These are phyloP conservation scores for Dendroctonus valens DNA, from an alignment of 1,140 invertebrate genomes.

Conservation along the genomic window DNA sequence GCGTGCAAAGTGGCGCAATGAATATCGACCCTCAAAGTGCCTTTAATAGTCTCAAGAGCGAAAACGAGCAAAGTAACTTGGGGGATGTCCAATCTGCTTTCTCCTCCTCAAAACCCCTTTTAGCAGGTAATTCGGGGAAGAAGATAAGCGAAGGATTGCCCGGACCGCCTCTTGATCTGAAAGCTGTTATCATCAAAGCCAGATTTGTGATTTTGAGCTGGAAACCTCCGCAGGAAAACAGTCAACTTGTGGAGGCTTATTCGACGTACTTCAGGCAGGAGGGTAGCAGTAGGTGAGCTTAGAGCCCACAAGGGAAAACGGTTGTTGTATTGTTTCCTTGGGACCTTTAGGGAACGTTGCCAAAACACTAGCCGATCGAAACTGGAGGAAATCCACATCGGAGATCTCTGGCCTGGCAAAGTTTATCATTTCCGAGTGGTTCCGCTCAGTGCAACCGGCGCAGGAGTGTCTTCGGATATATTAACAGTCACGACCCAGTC, in stretches of 20 bases:
- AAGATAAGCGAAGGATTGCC: constrained; percentile 53
- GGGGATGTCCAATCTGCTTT: constrained; percentile 44
- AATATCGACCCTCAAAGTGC: constrained; percentile 41
- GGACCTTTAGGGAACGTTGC: constrained; percentile 69
- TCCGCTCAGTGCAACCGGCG: constrained; percentile 70
- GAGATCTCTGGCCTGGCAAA: constrained; percentile 77
- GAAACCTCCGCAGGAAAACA: constrained; percentile 68
- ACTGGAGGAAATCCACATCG: constrained; percentile 79
- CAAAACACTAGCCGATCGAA: constrained; percentile 67
- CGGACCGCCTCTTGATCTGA: constrained; percentile 69
- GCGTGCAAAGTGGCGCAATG: background rate
- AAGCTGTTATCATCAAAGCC: constrained; percentile 72
- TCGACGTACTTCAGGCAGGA: constrained; percentile 79
- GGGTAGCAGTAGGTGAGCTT: constrained; percentile 68
- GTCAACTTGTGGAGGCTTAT: constrained; percentile 72
- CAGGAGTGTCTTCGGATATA: constrained; percentile 61
- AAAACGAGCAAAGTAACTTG: constrained; percentile 39
- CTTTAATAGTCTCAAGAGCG: constrained; percentile 43
- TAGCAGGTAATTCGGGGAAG: constrained; percentile 50
- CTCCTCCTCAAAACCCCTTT: constrained; percentile 48
- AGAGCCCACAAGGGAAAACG: too few relatives aligned
- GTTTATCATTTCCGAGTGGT: constrained; percentile 84
- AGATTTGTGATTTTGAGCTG: constrained; percentile 83
- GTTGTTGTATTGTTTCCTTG: too few relatives aligned
- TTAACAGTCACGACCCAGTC: constrained; percentile 65